Evolutionary conservation across 2,797 vertebrate genomes (phyloP).

Genomic region (Leucoraja ocellata): DNA sequence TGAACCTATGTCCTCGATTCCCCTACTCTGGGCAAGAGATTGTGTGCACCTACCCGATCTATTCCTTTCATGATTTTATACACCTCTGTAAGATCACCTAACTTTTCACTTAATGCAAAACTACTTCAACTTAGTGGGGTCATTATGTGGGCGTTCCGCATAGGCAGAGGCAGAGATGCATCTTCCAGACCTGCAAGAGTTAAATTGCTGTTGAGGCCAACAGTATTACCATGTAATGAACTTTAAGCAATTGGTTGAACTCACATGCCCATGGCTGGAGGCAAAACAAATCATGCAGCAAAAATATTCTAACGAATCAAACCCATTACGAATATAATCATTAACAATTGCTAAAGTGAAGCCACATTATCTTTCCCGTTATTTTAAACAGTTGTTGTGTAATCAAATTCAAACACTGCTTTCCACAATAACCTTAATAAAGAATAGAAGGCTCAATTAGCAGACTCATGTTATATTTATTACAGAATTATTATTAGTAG

Average conservation of each 20-base stretch:
- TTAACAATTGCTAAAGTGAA: background rate
- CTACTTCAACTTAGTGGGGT: background rate
- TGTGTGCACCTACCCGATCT: too few species aligned
- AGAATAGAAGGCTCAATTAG: background rate
- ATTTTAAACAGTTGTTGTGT: background rate
- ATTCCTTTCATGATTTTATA: too few species aligned
- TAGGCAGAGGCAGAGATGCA: background rate
- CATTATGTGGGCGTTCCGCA: background rate
- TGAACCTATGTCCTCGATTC: too few species aligned
- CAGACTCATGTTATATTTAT: background rate
- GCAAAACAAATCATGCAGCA: conserved; percentile 9
- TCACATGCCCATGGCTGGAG: background rate
- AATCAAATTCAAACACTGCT: background rate
- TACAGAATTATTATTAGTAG: background rate
- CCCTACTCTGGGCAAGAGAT: too few species aligned
- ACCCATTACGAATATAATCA: background rate
- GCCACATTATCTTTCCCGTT: background rate
- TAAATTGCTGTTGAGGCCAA: conserved; percentile 9
- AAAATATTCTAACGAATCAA: conserved; percentile 17
- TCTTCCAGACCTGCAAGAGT: background rate
- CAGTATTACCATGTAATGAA: conserved; percentile 10
- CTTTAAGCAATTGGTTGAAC: background rate
- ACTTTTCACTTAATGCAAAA: background rate
- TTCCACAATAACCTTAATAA: background rate
- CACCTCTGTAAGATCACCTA: too few species aligned